Conservation (phyloP, 2,113 vertebrate genomes). For the Felis chaus region DNA sequence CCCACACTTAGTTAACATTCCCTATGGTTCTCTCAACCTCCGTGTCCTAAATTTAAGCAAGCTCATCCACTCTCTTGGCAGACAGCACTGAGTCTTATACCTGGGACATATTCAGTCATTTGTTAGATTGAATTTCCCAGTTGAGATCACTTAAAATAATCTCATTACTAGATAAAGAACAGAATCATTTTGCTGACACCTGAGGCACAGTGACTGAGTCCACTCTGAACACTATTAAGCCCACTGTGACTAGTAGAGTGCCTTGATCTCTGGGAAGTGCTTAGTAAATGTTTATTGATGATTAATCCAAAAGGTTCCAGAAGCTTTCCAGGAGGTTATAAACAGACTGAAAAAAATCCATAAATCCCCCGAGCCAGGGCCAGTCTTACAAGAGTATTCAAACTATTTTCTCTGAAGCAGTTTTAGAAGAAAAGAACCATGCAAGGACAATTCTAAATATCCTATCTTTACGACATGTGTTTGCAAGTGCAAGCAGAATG, state of each 20-base stretch:
- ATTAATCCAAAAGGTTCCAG: conserved; percentile 72
- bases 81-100: neutral
- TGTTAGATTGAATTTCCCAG: conserved; percentile 64
- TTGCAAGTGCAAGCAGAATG: conserved; percentile 21
- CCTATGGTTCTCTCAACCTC: neutral
- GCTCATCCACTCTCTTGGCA: neutral
- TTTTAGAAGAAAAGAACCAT: conserved; percentile 60
- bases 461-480: neutral
- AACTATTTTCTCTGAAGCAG: conserved; percentile 59
- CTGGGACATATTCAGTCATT: conserved; percentile 32
- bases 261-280: conserved; percentile 68
- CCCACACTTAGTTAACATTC: neutral
- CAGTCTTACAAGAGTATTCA: conserved; percentile 58
- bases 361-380: conserved; percentile 59
- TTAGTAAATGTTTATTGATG: conserved; percentile 76
- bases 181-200: conserved; percentile 54
- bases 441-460: conserved; percentile 17
- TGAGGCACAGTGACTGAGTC: conserved; percentile 32
- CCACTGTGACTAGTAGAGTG: conserved; percentile 48
- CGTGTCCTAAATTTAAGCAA: neutral
- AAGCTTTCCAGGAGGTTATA: conserved; percentile 69
- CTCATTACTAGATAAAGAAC: conserved; percentile 67
- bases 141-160: conserved; percentile 66
- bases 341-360: conserved; percentile 67
- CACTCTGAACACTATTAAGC: conserved; percentile 49